Base-by-base conservation (phyloP, 64 coral and sea anemone species). In the Orbicella faveolata region DNA sequence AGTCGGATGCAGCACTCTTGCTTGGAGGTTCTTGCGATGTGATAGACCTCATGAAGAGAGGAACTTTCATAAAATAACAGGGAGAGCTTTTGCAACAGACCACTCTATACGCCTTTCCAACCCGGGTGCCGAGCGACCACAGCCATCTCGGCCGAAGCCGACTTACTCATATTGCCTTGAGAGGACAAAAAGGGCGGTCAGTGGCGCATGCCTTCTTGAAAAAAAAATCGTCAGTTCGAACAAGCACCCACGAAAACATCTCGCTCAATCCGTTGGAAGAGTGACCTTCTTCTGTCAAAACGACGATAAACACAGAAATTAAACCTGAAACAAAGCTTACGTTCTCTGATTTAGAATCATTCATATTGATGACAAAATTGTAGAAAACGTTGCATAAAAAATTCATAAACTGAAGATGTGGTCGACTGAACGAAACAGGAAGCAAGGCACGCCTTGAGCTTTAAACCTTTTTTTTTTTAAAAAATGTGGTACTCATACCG, bases 101-200 rank as follows among this genome's bases (percentile, higher is more conserved):
- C 72, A 63, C 17, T 65, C 69, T 65, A 86, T 86, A n/a, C 64
- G 1, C 64, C 21, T 67, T 1, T 67, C 64, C 64, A 67, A 21
- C 64, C 0, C 64, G 0, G 64, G 64, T 30, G 30, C 41, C 12
- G 34, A 13, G 67, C 69, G 53, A 74, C 68, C 13, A 55, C 84
- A 39, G 84, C 84, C 67, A 16, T 74, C 55, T 44, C 20, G 39
- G 53, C 75, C 84, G 37, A 63, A 74, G 84, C 67, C 54, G 39
- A 33, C 73, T 48, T 87, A 74, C 66, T 87, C 44, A 51, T 19
- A 63, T 53, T 74, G 25, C 84, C 84, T 87, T 30, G 30, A 87
- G 48, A 87, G 73, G 84, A 87, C 84, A 87, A 83, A n/a, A n/a
- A 87, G 75, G 67, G 84, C 84, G 44, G 84, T 87, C 67, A 74